Conservation (phyloP, 2,888 invertebrate species). For the Rotaria sp. region DNA sequence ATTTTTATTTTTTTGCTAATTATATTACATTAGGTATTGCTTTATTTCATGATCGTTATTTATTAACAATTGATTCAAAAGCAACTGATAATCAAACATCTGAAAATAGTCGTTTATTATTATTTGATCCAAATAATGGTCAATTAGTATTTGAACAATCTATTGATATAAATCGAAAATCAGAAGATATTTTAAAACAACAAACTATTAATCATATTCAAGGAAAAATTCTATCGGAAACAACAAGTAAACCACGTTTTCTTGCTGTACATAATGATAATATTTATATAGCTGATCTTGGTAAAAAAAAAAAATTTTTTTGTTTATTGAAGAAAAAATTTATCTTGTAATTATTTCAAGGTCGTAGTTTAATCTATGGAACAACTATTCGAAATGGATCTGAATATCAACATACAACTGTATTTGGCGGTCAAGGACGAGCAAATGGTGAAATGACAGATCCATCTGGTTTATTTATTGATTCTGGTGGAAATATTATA, state of each 20-base stretch:
- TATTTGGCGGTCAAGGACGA: constrained; percentile 44
- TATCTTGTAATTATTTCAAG: not conserved
- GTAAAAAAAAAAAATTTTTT: constrained; percentile 41
- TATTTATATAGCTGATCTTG: constrained; percentile 47
- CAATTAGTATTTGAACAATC: not conserved
- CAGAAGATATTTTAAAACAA: not conserved
- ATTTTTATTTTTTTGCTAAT: not conserved
- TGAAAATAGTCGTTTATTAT: not conserved
- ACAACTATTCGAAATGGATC: constrained; percentile 44
- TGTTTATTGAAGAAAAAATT: no score
- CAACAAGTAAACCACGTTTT: constrained; percentile 43
- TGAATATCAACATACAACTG: not conserved
- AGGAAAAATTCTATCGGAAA: not conserved
- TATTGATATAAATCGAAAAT: not conserved
- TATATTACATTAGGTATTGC: not conserved
- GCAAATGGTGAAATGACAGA: constrained; percentile 44
- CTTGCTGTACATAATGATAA: constrained; percentile 44
- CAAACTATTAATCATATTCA: not conserved
- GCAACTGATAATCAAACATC: not conserved
- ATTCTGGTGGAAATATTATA: constrained; percentile 46
- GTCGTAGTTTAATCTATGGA: constrained; percentile 44
- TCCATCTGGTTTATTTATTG: constrained; percentile 47
- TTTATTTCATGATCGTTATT: not conserved
- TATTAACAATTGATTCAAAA: constrained; percentile 10
- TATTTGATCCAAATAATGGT: not conserved